Evolutionary conservation across 2,888 invertebrate species (phyloP), one percentile per base, ranked within the genome.

Genomic region (Podotricha telesiphe): DNA sequence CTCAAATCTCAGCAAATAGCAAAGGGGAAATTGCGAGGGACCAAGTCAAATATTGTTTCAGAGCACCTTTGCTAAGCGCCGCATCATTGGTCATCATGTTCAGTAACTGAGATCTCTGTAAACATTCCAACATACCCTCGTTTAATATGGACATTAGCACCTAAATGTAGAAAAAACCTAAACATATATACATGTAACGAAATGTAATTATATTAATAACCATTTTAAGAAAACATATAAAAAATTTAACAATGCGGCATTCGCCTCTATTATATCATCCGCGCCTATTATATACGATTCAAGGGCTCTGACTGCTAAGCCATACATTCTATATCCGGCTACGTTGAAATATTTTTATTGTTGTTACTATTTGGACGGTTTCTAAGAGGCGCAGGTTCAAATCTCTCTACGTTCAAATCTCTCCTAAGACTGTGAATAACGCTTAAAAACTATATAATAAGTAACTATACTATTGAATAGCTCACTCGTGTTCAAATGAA

Each of bases 21-120:
- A 28, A 11, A 59, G 22, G 10, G n/a, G 22, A 17, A 22, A 59
- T 45, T 45, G 59, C 20, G 28, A 59, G 45, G 59, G 22, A 45
- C 13, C 48, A 62, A 62, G 34, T 62, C 15, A 62, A 62, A 62
- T 62, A 62, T 48, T 48, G 62, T 48, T 45, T 22, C 22, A 45
- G 59, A 45, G 45, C 45, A 59, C 22, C 17, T 45, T 59, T 42
- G 11, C 59, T 59, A 59, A 62, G 53, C 34, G 45, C 22, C 45
- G 28, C 45, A 45, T 28, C 59, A 17, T 45, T 59, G 59, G 59
- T 22, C 59, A 45, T 45, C 42, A 45, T 45, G 22, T 45, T 59
- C 59, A 59, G 45, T 59, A 59, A 59, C 59, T 59, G 59, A 59
- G 42, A 59, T 59, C 59, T 28, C 45, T 59, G 28, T 10, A 59